Conservation (phyloP, 2,888 invertebrate genomes). For the Pachliopta kotzebuea region DNA sequence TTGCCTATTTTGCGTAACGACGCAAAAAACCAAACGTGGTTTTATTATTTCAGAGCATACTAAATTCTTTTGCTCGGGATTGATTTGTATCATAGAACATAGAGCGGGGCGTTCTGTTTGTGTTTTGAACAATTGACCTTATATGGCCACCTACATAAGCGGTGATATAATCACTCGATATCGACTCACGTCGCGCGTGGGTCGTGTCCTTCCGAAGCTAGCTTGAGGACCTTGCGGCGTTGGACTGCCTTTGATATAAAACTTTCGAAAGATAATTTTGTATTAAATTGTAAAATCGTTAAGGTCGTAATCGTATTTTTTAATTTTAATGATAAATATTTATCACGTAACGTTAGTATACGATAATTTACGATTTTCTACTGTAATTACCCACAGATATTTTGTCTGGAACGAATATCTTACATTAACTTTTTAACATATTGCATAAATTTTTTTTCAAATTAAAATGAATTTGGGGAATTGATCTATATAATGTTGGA, state of each 20-base stretch:
- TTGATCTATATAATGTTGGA: background rate
- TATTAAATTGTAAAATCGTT: background rate
- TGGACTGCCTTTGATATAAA: conserved; percentile 6
- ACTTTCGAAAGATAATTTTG: conserved; percentile 20
- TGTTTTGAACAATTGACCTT: conserved; percentile 73
- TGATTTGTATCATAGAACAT: conserved; percentile 39
- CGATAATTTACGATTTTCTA: too few species aligned
- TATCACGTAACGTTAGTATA: too few species aligned
- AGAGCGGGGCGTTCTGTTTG: conserved; percentile 36
- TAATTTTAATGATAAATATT: background rate
- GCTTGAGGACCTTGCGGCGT: conserved; percentile 24
- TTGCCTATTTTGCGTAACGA: too few species aligned
- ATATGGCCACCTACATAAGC: conserved; percentile 77
- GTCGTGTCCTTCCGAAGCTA: conserved; percentile 64
- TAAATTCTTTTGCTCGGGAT: conserved; percentile 4
- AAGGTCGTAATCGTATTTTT: background rate
- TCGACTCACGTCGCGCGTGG: conserved; percentile 66
- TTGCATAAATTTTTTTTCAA: background rate
- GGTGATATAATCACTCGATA: conserved; percentile 70
- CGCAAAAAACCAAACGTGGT: too few species aligned
- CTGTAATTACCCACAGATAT: too few species aligned
- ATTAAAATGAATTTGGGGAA: background rate
- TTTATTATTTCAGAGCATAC: too few species aligned
- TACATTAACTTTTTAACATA: too few species aligned
- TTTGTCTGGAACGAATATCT: too few species aligned